These are phyloP conservation scores for Ceyx melanurus DNA, from an alignment of 2,113 vertebrate genomes.

Conservation along the genomic window DNA sequence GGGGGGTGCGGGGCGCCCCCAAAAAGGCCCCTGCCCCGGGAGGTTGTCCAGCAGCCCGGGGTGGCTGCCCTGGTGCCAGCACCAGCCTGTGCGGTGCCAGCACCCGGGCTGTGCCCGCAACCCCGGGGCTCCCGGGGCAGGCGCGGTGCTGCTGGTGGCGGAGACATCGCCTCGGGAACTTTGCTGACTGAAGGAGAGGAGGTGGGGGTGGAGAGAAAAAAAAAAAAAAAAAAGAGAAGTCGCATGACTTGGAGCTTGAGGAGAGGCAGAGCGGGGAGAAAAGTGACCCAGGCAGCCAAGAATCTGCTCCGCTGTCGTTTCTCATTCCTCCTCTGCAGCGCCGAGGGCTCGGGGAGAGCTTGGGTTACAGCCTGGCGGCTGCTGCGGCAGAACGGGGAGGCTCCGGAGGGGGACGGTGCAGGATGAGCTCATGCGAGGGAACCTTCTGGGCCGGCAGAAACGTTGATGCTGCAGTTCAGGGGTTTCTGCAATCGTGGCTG, in stretches of 20 bases:
- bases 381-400: neutral
- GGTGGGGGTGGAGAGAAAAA: too few relatives aligned
- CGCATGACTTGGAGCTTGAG: neutral
- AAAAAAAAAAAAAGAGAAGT: neutral
- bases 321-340: neutral
- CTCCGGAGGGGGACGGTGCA: neutral
- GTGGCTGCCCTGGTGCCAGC: neutral
- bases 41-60: neutral
- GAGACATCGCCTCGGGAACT: neutral
- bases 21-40: too few relatives aligned
- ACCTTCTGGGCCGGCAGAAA: conserved; percentile 14
- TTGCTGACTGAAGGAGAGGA: neutral
- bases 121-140: neutral
- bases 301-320: neutral
- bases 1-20: neutral
- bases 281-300: neutral
- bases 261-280: neutral
- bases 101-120: neutral
- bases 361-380: neutral
- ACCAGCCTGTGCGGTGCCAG: neutral
- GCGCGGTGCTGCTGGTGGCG: neutral
- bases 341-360: neutral
- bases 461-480: conserved; percentile 10
- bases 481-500: neutral
- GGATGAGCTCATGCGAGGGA: conserved; percentile 32